These are phyloP conservation scores for Chloropsis cyanopogon DNA, from an alignment of 2,113 vertebrate species.

Conservation along the genomic window DNA sequence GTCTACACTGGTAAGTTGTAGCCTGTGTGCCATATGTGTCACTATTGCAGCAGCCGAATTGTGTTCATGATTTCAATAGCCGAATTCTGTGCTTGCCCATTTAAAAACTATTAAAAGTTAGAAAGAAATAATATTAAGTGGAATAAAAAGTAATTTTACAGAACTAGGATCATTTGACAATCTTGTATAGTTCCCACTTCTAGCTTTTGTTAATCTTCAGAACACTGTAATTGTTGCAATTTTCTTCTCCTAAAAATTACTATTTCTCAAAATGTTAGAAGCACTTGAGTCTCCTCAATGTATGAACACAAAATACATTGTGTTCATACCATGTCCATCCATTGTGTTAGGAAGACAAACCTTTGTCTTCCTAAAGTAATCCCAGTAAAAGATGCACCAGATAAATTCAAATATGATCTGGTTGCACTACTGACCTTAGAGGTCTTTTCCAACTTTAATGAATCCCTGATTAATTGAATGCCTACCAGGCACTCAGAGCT, in stretches of 20 bases:
- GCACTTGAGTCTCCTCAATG: neutral
- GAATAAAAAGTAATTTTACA: neutral
- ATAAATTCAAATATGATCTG: neutral
- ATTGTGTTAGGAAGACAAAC: neutral
- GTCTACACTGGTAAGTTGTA: neutral
- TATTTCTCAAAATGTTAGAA: neutral
- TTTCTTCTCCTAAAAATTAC: neutral
- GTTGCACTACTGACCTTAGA: neutral
- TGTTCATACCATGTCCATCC: no score
- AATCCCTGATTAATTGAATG: neutral
- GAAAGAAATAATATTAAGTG: neutral
- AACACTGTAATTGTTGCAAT: neutral
- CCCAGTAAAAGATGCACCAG: neutral
- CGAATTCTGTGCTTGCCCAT: neutral
- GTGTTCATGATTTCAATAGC: neutral
- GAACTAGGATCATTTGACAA: neutral
- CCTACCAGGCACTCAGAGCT: neutral
- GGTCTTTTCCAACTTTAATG: neutral
- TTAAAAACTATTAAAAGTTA: neutral
- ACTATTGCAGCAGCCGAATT: neutral
- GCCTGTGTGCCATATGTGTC: neutral
- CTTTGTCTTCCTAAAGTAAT: neutral
- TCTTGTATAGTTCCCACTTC: neutral
- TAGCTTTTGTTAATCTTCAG: neutral
- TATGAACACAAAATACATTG: neutral